Evolutionary conservation across 2,113 vertebrate species (phyloP).

Genomic region (Acrocephalus arundinaceus): DNA sequence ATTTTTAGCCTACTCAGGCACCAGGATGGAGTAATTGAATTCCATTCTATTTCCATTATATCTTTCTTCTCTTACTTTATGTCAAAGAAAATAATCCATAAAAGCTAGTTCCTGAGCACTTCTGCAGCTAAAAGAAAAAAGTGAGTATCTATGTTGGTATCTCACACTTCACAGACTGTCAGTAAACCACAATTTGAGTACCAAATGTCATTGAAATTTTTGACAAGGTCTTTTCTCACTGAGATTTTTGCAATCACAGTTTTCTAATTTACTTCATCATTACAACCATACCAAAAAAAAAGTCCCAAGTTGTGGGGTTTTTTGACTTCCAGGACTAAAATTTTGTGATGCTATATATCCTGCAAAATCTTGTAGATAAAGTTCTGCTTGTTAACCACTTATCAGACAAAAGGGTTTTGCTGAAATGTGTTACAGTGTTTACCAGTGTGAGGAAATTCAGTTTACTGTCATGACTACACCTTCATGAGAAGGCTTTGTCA

Average conservation of each 20-base stretch:
- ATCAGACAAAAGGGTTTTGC: background rate
- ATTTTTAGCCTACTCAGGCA: background rate
- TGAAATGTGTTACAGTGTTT: background rate
- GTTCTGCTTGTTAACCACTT: background rate
- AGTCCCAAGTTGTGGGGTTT: fast-evolving
- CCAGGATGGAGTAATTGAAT: background rate
- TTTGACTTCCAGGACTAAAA: background rate
- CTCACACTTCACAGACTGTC: background rate
- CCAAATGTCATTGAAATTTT: background rate
- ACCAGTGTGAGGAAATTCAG: background rate
- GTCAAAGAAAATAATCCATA: background rate
- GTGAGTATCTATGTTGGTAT: fast-evolving
- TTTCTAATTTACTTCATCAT: background rate
- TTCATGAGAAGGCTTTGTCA: background rate
- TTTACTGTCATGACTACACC: background rate
- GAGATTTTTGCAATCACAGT: background rate
- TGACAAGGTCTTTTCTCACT: background rate
- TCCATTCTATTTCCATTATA: background rate
- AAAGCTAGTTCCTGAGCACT: background rate
- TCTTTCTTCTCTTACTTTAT: background rate
- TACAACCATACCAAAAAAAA: background rate
- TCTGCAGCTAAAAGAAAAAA: background rate
- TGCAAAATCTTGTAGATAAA: background rate
- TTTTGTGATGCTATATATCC: background rate
- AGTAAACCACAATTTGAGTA: background rate